Conservation (phyloP, 2,113 vertebrate species). For the Halcyon malimbica region DNA sequence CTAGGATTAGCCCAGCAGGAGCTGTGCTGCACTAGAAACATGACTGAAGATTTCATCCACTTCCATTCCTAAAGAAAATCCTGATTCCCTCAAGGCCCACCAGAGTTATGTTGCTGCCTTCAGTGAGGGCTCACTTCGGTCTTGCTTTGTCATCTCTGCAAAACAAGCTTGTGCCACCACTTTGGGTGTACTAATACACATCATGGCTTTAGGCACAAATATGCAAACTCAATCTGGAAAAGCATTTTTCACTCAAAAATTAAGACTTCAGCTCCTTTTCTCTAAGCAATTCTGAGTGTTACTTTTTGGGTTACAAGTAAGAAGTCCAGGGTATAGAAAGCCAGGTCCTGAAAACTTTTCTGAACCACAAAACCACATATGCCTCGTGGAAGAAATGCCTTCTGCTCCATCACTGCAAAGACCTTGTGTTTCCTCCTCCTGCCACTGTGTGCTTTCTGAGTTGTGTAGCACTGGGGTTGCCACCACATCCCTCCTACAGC, state of each 20-base stretch:
- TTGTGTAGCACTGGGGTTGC: not conserved
- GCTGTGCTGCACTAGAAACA: not conserved
- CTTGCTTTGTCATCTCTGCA: not conserved
- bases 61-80: not conserved
- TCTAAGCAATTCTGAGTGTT: not conserved
- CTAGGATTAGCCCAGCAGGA: not conserved
- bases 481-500: accelerated
- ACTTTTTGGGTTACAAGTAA: not conserved
- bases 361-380: slow-evolving; percentile 23
- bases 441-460: not conserved
- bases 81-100: not conserved
- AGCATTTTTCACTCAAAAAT: not conserved
- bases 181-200: not conserved
- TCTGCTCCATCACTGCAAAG: not conserved
- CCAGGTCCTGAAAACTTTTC: not conserved
- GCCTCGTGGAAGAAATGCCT: slow-evolving; percentile 29
- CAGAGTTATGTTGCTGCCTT: not conserved
- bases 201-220: not conserved
- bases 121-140: not conserved
- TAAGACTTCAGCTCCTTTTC: not conserved
- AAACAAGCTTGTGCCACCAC: not conserved
- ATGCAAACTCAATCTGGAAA: not conserved
- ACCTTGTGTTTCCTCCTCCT: not conserved
- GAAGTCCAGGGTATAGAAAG: not conserved
- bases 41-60: not conserved